Conservation (phyloP, 2,888 invertebrate genomes). For the Bombyx huttoni region DNA sequence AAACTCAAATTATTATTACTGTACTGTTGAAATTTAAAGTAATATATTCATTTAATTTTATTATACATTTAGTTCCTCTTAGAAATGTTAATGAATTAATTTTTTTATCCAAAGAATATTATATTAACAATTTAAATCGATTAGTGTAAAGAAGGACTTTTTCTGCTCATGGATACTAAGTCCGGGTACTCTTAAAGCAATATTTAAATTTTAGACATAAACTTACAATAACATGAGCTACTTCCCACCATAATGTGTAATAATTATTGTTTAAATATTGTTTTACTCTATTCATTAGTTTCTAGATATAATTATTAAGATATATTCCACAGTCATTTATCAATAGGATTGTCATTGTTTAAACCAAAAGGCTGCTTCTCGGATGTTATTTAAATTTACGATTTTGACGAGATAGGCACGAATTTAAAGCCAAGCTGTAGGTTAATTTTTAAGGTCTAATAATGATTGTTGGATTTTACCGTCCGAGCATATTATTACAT, state of each 20-base stretch:
- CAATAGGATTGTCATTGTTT: constrained; percentile 51
- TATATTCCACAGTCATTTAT: constrained; percentile 70
- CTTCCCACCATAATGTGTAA: constrained; percentile 63
- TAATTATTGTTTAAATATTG: constrained; percentile 61
- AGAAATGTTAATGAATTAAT: constrained; percentile 50
- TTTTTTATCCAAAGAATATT: constrained; percentile 69
- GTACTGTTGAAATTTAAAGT: constrained; percentile 21
- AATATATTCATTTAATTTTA: constrained; percentile 24
- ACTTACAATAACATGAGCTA: constrained; percentile 41
- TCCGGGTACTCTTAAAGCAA: constrained; percentile 53
- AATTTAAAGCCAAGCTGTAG: constrained; percentile 70
- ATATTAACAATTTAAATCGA: constrained; percentile 54
- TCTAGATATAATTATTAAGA: constrained; percentile 47
- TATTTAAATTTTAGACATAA: constrained; percentile 56
- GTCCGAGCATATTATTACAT: constrained; percentile 63
- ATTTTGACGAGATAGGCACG: constrained; percentile 64
- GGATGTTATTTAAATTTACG: constrained; percentile 59
- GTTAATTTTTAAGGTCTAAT: constrained; percentile 60
- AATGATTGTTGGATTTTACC: constrained; percentile 66
- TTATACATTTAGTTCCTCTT: constrained; percentile 65
- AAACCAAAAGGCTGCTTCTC: constrained; percentile 70
- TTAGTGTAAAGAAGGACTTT: constrained; percentile 44
- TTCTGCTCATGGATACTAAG: constrained; percentile 31
- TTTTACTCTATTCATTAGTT: constrained; percentile 58
- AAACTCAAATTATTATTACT: constrained; percentile 29